These are phyloP conservation scores for Flexamia atlantica DNA, from an alignment of 2,888 invertebrate species.

Conservation along the genomic window DNA sequence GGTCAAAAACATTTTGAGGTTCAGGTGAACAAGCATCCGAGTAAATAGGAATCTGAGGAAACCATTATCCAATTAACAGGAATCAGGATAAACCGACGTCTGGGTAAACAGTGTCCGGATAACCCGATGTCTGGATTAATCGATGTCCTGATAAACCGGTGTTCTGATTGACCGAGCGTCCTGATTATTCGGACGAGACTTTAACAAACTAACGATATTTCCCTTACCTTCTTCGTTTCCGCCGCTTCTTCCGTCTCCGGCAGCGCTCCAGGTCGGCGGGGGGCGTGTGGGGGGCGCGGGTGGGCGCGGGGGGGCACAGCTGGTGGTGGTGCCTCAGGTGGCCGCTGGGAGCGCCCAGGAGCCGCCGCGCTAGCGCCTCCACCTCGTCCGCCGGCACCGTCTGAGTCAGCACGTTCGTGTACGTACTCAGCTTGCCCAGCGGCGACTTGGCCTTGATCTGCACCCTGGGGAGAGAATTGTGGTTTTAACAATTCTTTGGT, in stretches of 20 bases:
- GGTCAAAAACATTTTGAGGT: too few species aligned
- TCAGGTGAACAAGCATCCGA: too few species aligned
- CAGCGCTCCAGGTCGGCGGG: slow-evolving; percentile 58
- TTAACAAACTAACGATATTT: too few species aligned
- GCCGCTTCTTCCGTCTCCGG: slow-evolving; percentile 73
- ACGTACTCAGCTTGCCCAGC: slow-evolving; percentile 85
- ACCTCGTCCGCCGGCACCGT: slow-evolving; percentile 73
- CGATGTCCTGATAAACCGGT: too few species aligned
- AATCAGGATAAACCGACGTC: too few species aligned
- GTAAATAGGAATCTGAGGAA: too few species aligned
- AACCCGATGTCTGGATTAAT: too few species aligned
- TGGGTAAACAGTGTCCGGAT: too few species aligned
- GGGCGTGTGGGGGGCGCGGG: slow-evolving; percentile 33
- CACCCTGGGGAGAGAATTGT: slow-evolving; percentile 76
- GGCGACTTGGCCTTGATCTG: slow-evolving; percentile 82
- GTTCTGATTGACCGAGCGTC: too few species aligned
- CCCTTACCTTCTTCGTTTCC: slow-evolving; percentile 73
- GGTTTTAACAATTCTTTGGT: too few species aligned
- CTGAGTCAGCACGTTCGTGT: slow-evolving; percentile 84
- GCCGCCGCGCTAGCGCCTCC: slow-evolving; percentile 45
- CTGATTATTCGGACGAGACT: too few species aligned
- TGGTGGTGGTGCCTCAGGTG: slow-evolving; percentile 62
- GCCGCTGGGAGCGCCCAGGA: slow-evolving; percentile 46
- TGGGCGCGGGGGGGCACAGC: slow-evolving; percentile 58
- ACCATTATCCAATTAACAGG: too few species aligned